Percentiles rank a stretch among this genome's conserved stretches.
phyloP scores from a whole-genome alignment of 1,140 invertebrate species.

The Acromyrmex echinatior region DNA sequence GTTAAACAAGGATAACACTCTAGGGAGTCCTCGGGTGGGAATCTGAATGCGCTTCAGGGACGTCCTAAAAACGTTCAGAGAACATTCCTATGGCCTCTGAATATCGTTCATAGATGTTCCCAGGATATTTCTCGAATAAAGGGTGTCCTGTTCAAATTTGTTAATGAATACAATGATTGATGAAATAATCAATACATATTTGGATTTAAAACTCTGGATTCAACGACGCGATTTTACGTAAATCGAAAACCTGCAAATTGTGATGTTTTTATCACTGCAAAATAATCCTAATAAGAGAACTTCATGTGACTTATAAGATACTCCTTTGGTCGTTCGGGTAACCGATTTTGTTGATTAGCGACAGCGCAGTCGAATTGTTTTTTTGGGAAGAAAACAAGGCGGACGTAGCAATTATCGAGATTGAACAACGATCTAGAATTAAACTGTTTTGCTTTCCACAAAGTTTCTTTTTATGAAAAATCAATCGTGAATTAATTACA shows the following conservation, averaged over 20 bases:
- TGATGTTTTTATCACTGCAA: not conserved
- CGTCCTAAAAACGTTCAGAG: too few species aligned
- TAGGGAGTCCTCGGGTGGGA: too few species aligned
- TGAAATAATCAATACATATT: not conserved
- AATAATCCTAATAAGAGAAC: not conserved
- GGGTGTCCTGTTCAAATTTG: not conserved
- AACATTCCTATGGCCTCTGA: too few species aligned
- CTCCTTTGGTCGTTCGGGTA: slow-evolving; percentile 36
- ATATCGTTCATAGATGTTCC: too few species aligned
- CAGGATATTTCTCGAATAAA: not conserved
- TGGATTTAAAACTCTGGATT: not conserved
- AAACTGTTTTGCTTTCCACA: not conserved
- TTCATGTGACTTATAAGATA: not conserved
- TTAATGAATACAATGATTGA: not conserved
- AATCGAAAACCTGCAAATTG: not conserved
- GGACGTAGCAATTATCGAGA: slow-evolving; percentile 1
- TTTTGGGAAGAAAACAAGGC: not conserved
- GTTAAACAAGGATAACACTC: too few species aligned
- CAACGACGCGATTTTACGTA: not conserved
- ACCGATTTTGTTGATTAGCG: slow-evolving; percentile 27
- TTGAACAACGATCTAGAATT: not conserved
- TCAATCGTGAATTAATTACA: not conserved
- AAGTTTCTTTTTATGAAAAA: not conserved
- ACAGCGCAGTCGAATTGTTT: slow-evolving; percentile 13
- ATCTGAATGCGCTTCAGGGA: too few species aligned